Base-by-base conservation (phyloP, 2,113 vertebrate genomes). In the Corapipo altera region DNA sequence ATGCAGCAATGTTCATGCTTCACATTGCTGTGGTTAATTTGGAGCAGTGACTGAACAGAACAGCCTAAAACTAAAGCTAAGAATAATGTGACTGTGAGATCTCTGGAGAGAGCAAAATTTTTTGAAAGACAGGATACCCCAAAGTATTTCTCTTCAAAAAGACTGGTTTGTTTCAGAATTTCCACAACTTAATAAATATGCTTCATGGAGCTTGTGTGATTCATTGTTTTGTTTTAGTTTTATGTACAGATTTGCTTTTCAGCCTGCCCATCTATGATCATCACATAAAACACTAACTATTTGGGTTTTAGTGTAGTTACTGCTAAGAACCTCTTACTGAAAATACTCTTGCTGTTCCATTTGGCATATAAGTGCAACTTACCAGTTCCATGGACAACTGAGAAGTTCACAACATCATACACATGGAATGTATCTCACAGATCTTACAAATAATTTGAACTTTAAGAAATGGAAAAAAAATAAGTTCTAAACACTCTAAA, bases 21-120 rank as follows among this genome's bases (percentile, higher is more conserved):
- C 69, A 49, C 75, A 88, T 94, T 92, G 55, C 82, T 90, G 82
- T 92, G 75, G 69, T 84, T 88, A 74, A 64, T 84, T 41, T 83
- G 58, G 54, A 89, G 41, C 43, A 75, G 35, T 76, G 71, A 74
- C 43, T 77, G 51, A 88, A 70, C 5, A 81, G 84, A 95, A 57
- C 33, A 84, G 67, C 20, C 85, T 85, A n/a, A 94, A 94, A 69
- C 62, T 85, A 61, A 91, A 92, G 49, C 41, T 69, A 46, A 64
- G 61, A 27, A 52, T 59, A 91, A 95, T 3, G 2, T 1, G 3
- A 64, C 59, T 35, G 44, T 80, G 30, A 74, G n/a, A 78, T 59
- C 80, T 89, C 62, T 66, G 33, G 54, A 69, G n/a, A 70, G 14
- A 43, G 55, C 30, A 92, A 82, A 69, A 44, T 59, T 78, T 70